These are phyloP conservation scores for Beroe forskalii DNA, from an alignment of 37 sponge, comb jelly and placozoan genomes.

Conservation along the genomic window DNA sequence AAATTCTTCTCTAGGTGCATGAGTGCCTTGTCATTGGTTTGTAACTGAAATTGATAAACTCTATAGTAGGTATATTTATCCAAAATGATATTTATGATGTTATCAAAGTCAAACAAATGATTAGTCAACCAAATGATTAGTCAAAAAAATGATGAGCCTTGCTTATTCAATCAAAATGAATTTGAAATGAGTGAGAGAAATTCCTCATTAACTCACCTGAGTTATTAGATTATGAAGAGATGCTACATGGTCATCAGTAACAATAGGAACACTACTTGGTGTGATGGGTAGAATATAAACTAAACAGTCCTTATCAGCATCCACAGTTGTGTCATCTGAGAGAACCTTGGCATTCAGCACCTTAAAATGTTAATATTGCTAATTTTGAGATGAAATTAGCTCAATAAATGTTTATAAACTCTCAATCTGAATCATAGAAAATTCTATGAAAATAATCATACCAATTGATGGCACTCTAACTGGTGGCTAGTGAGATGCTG, in stretches of 20 bases:
- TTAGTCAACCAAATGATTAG: neutral
- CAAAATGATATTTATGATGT: too few relatives aligned
- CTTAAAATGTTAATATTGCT: too few relatives aligned
- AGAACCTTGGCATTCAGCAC: conserved; percentile 16
- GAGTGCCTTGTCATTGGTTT: conserved; percentile 44
- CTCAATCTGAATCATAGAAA: neutral
- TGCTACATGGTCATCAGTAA: conserved; percentile 34
- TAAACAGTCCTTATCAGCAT: conserved; percentile 27
- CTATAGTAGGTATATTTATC: neutral
- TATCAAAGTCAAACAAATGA: neutral
- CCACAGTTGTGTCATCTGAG: conserved; percentile 25
- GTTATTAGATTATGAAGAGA: conserved; percentile 16
- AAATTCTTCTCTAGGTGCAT: conserved; percentile 3
- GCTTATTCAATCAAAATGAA: neutral
- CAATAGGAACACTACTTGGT: neutral
- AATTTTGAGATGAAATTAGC: too few relatives aligned
- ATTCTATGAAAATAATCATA: neutral
- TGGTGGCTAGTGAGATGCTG: conserved; percentile 50
- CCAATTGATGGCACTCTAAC: conserved; percentile 49
- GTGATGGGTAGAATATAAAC: conserved; percentile 15
- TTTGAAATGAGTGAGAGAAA: too few relatives aligned
- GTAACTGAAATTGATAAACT: conserved; percentile 51
- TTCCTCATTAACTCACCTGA: too few relatives aligned
- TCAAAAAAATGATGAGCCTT: neutral
- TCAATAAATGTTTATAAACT: neutral